These are phyloP conservation scores for Bucco capensis DNA, from an alignment of 2,113 vertebrate species.

Conservation along the genomic window DNA sequence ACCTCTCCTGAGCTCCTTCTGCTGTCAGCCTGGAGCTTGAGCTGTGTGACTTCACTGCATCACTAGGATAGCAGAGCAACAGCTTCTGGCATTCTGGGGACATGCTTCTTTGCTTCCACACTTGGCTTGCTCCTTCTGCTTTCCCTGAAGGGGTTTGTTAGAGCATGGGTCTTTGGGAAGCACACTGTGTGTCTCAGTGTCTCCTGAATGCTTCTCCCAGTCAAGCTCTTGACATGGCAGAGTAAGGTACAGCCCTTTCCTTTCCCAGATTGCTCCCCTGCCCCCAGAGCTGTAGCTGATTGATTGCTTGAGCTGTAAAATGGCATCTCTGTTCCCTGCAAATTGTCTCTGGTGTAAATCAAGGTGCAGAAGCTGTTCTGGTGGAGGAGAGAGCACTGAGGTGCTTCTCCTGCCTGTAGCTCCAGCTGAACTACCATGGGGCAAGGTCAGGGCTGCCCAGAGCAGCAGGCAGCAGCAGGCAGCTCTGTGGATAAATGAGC, in stretches of 20 bases:
- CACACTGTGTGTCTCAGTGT: not conserved
- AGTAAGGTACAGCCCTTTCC: not conserved
- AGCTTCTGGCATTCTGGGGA: not conserved
- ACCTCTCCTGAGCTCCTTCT: not conserved
- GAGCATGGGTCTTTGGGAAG: not conserved
- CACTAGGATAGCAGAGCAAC: not conserved
- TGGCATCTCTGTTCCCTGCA: not conserved
- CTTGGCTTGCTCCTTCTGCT: not conserved
- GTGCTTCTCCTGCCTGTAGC: not conserved
- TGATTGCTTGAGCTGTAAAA: not conserved
- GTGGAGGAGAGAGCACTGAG: accelerated
- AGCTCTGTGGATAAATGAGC: not conserved
- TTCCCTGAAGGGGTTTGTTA: not conserved
- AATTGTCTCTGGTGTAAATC: not conserved
- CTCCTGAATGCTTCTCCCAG: not conserved
- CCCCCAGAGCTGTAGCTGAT: not conserved
- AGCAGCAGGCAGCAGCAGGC: not conserved
- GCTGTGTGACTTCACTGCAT: not conserved
- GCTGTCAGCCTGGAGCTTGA: not conserved
- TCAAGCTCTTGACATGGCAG: not conserved
- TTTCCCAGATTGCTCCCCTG: not conserved
- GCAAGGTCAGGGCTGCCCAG: not conserved
- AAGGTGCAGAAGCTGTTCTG: not conserved
- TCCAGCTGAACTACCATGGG: not conserved
- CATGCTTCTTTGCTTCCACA: accelerated